Evolutionary conservation across 2,797 vertebrate species (phyloP).

Genomic region (Rhincodon typus): DNA sequence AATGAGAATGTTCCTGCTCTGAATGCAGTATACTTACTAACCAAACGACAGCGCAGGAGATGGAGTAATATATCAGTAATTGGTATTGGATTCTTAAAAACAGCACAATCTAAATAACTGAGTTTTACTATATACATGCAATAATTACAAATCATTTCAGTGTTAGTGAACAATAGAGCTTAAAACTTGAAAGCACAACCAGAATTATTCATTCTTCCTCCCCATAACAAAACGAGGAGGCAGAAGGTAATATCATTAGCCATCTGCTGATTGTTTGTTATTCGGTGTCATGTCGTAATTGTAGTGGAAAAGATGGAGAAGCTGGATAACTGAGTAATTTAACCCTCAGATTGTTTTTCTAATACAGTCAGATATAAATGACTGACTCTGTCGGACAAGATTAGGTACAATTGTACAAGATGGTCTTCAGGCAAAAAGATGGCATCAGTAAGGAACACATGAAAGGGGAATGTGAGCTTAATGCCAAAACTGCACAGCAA

Average conservation of each 20-base stretch:
- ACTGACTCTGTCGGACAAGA: background rate
- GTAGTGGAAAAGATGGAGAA: background rate
- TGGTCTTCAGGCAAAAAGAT: background rate
- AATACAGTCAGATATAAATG: background rate
- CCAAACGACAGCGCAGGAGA: too few relatives aligned
- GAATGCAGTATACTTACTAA: background rate
- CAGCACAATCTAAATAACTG: background rate
- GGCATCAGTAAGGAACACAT: background rate
- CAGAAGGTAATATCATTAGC: background rate
- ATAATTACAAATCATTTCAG: background rate
- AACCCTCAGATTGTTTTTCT: background rate
- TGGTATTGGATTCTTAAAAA: background rate
- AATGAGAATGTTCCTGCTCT: background rate
- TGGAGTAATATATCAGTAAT: background rate
- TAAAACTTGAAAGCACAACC: background rate
- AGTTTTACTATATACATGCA: background rate
- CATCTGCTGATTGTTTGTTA: background rate
- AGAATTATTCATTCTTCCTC: background rate
- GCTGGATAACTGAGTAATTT: background rate
- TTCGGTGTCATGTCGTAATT: background rate
- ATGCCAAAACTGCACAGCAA: background rate
- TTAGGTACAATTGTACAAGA: background rate
- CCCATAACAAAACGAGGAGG: background rate
- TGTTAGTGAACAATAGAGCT: background rate
- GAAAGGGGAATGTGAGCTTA: background rate